Conservation (phyloP, 2,797 vertebrate genomes). For the Lithobates pipiens region DNA sequence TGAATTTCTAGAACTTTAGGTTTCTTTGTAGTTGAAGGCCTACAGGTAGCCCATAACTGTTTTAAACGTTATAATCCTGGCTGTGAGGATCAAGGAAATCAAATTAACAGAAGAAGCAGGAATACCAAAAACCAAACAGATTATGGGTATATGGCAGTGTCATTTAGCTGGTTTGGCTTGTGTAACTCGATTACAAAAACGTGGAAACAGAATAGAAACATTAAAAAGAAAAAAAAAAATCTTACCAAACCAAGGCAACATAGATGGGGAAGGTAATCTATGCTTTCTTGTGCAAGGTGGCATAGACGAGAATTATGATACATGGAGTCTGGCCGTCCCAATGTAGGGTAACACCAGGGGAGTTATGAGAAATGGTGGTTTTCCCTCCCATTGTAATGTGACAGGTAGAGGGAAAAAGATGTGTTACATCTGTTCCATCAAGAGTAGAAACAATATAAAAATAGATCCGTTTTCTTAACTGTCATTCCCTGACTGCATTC, state of each 20-base stretch:
- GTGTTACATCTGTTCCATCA: too few relatives aligned
- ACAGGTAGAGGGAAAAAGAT: too few relatives aligned
- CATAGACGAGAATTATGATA: neutral
- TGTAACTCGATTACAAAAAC: neutral
- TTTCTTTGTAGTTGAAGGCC: too few relatives aligned
- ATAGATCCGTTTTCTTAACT: neutral
- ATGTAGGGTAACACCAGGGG: neutral
- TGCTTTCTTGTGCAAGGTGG: neutral
- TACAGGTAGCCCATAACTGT: too few relatives aligned
- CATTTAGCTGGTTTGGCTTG: constrained; percentile 14
- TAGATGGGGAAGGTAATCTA: neutral
- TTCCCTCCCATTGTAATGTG: too few relatives aligned
- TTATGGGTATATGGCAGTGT: constrained; percentile 19
- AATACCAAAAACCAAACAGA: neutral
- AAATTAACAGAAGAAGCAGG: neutral
- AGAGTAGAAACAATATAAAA: neutral
- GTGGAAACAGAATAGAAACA: neutral
- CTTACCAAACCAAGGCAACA: neutral
- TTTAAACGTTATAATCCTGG: too few relatives aligned
- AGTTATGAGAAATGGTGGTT: neutral
- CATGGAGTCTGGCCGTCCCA: neutral
- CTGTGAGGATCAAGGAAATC: too few relatives aligned
- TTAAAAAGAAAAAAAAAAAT: neutral
- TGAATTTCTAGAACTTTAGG: too few relatives aligned
- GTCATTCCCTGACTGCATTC: neutral